These are phyloP conservation scores for Drosophila macrothrix DNA, from an alignment of 2,888 invertebrate genomes.

Conservation along the genomic window DNA sequence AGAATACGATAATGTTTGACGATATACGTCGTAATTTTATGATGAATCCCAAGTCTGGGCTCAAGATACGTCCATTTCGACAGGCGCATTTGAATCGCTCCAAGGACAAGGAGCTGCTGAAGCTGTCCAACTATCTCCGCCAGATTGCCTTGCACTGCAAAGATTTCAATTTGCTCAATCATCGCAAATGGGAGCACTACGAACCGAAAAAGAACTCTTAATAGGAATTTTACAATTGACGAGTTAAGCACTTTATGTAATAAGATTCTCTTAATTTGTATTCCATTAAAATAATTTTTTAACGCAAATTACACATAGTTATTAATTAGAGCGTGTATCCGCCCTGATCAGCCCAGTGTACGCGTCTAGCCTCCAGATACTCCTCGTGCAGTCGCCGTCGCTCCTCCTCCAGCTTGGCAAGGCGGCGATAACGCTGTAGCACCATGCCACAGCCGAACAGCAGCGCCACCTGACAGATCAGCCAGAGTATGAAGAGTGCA, in stretches of 20 bases:
- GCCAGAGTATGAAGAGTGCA: conserved; percentile 88
- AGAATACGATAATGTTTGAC: conserved; percentile 99
- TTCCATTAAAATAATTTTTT: conserved; percentile 67
- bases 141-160: conserved; percentile 92
- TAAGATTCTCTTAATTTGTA: conserved; percentile 67
- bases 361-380: conserved; percentile 88
- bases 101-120: conserved; percentile 93
- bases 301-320: conserved; percentile 38
- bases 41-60: conserved; percentile 98
- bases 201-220: conserved; percentile 81
- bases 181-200: conserved; percentile 96
- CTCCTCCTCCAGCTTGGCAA: conserved; percentile 86
- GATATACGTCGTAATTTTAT: conserved; percentile 97
- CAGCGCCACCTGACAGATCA: conserved; percentile 87
- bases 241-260: conserved; percentile 16
- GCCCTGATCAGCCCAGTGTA: conserved; percentile 89
- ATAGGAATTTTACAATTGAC: not conserved
- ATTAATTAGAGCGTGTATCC: conserved; percentile 79
- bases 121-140: conserved; percentile 92
- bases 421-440: conserved; percentile 86
- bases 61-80: conserved; percentile 95
- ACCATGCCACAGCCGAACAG: conserved; percentile 86
- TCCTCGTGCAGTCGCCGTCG: conserved; percentile 87
- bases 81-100: conserved; percentile 95
- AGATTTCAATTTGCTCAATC: conserved; percentile 94